phyloP scores from a whole-genome alignment of 2,888 invertebrate species.

The Ommatoiulus sabulosus region DNA sequence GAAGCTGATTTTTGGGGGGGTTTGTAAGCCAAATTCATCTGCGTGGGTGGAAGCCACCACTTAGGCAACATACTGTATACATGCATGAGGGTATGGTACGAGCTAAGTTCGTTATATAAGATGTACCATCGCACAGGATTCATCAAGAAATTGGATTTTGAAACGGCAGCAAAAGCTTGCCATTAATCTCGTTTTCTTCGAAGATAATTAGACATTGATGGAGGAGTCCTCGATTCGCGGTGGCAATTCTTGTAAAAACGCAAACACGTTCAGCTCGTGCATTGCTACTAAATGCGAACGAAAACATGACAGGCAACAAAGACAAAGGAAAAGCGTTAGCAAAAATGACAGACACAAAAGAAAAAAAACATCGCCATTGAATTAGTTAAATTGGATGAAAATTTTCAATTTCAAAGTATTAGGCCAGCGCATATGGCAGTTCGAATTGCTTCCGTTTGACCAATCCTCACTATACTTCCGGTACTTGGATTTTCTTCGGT shows the following conservation, averaged over 20 bases:
- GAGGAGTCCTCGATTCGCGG: neutral
- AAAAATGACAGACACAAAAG: neutral
- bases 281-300: neutral
- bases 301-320: neutral
- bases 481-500: neutral
- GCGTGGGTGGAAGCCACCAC: too few species aligned
- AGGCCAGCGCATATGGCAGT: too few species aligned
- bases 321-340: neutral
- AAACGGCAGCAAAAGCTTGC: slow-evolving; percentile 37
- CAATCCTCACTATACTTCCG: too few species aligned
- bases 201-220: slow-evolving; percentile 41
- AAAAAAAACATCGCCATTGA: neutral
- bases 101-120: too few species aligned
- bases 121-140: neutral
- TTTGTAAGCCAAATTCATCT: neutral
- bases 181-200: slow-evolving; percentile 38
- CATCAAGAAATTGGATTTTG: slow-evolving; percentile 45
- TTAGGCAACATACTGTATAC: too few species aligned
- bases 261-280: neutral
- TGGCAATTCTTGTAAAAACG: neutral
- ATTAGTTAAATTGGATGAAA: too few species aligned
- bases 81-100: too few species aligned
- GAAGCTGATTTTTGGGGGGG: neutral
- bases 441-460: too few species aligned
- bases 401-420: too few species aligned